Evolutionary conservation across 2,888 invertebrate genomes (phyloP).

Genomic region (Pollenia griseotomentosa): DNA sequence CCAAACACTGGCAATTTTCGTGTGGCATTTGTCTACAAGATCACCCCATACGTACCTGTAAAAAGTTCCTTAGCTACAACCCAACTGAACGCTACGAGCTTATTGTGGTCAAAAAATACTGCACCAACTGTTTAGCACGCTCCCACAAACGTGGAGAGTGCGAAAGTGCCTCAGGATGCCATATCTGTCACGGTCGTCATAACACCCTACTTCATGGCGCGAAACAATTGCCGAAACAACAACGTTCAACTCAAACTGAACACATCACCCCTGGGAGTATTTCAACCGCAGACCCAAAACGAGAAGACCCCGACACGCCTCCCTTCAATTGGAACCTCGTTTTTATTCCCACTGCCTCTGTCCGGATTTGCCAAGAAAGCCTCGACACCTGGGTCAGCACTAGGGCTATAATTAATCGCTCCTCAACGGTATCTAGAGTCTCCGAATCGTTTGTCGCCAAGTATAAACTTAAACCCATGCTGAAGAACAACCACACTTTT

Average conservation of each 20-base stretch:
- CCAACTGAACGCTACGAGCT: conserved; percentile 1
- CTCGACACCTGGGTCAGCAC: neutral
- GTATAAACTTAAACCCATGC: neutral
- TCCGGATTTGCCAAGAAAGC: neutral
- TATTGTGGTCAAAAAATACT: neutral
- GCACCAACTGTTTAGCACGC: neutral
- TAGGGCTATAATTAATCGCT: neutral
- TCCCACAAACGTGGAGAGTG: neutral
- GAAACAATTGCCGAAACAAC: no score
- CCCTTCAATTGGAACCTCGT: neutral
- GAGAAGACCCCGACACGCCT: neutral
- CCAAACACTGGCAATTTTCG: neutral
- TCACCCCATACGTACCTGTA: neutral
- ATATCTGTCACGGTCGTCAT: no score
- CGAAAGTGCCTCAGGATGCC: neutral
- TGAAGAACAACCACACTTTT: neutral
- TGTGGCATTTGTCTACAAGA: neutral
- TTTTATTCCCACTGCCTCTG: neutral
- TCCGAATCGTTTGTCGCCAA: neutral
- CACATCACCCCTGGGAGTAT: no score
- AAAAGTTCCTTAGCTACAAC: neutral
- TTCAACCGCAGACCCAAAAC: no score
- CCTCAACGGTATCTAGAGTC: neutral
- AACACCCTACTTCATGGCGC: no score
- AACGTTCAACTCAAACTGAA: no score